phyloP scores from a whole-genome alignment of 2,888 invertebrate species.

The Drosophila paranaensis region DNA sequence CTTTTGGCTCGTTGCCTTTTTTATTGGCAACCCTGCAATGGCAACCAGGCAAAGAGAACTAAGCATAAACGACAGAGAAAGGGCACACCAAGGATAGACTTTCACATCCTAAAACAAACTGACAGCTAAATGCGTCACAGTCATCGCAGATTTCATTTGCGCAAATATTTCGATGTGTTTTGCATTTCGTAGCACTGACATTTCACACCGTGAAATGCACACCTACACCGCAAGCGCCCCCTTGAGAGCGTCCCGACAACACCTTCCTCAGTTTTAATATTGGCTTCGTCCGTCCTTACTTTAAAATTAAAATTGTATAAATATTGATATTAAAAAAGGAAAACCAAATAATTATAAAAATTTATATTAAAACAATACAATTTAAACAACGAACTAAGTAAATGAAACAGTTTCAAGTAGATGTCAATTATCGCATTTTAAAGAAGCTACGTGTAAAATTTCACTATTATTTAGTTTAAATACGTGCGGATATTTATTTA shows the following conservation, averaged over 20 bases:
- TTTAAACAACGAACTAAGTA: too few species aligned
- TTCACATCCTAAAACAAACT: conserved; percentile 71
- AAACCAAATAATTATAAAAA: too few species aligned
- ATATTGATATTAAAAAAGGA: too few species aligned
- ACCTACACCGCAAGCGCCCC: too few species aligned
- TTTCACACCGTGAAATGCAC: conserved; percentile 40
- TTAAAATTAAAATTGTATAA: too few species aligned
- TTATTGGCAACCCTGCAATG: conserved; percentile 51
- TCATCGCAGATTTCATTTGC: conserved; percentile 75
- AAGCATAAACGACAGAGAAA: not conserved
- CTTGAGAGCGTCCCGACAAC: too few species aligned
- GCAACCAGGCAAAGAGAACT: conserved; percentile 8
- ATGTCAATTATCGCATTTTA: not conserved
- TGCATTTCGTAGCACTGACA: conserved; percentile 67
- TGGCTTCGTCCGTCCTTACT: too few species aligned
- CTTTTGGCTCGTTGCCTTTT: conserved; percentile 52
- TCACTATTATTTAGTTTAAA: too few species aligned
- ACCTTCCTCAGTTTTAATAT: not conserved
- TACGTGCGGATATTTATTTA: too few species aligned
- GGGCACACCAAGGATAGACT: conserved; percentile 22
- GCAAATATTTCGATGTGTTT: conserved; percentile 76
- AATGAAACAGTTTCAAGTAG: not conserved
- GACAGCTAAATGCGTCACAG: conserved; percentile 74
- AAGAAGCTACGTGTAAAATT: not conserved
- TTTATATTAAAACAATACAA: too few species aligned